Evolutionary conservation across 2,888 invertebrate species (phyloP), one percentile per base, ranked within the genome.

Genomic region (Drosophila bunnanda): DNA sequence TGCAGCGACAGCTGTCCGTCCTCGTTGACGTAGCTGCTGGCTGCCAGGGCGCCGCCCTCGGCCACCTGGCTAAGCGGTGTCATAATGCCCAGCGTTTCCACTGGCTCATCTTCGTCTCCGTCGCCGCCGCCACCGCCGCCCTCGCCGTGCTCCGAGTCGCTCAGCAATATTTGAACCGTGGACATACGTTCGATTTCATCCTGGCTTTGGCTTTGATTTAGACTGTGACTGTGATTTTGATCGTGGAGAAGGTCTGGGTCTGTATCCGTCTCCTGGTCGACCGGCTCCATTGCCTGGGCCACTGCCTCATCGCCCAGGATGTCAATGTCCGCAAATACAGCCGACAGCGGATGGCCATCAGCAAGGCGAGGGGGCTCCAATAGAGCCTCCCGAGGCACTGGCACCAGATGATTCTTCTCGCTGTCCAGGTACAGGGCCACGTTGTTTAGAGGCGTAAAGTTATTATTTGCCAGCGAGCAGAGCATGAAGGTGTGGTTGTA

Each of bases 401-500:
- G 90, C 41, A 91, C 89, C 74, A 90, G 71, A 59, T 90, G 91
- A 77, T 89, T 88, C 57, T 88, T 80, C 43, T 89, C 88, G 36
- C 78, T 84, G 53, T 92, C 91, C 75, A 92, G 68, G 76, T 91
- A 92, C 20, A 92, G 70, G 0, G 90, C 90, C 43, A 90, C 95
- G 82, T 95, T 95, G 89, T 96, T 96, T 43, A 96, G 93, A 0
- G 96, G 95, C 22, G 95, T 95, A 60, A 95, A 93, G 17, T 95
- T 95, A 68, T 96, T 93, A 52, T 87, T 89, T 50, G 95, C 95
- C 46, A 96, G 95, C 61, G 94, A 94, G 59, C 91, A 90, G 2
- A 94, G 93, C 73, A 96, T 95, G 36, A 96, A 93, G 90, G 96
- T 95, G 89, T 96, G 96, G 0, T 95, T 95, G 69, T 96, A 95